Evolutionary conservation across 2,888 invertebrate species (phyloP), one percentile per base, ranked within the genome.

Genomic region (Clistopyga incitator): DNA sequence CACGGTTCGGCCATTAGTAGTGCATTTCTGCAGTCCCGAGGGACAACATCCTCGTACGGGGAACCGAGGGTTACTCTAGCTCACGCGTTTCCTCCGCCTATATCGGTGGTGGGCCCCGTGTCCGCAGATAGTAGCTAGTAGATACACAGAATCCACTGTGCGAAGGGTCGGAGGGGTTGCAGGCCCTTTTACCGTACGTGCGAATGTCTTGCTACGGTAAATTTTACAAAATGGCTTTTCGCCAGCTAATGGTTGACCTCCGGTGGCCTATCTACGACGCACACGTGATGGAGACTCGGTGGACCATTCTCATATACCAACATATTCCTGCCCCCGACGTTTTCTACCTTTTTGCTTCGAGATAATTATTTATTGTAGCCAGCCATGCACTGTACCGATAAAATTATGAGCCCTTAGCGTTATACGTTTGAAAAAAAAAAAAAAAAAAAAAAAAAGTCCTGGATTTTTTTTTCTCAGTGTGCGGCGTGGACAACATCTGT

Each of bases 1-100:
- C 91, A 91, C 85, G 91, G 88, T 91, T 91, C 84, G 87, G 88
- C 91, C 91, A 91, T 91, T 91, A 91, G 90, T 87, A 86, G 88
- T 89, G 89, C 90, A 90, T 90, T 89, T 91, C 90, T 89, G 88
- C 87, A 87, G 88, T 90, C 91, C 88, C 90, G 65, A 74, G 90
- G 88, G 91, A 90, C 80, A 64, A 74, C 71, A 54, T 74, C 77
- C 61, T 29, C 68, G 76, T 79, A 82, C 76, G 68, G 75, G 59
- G 29, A 70, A 79, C 45, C 52, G 59, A 72, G 79, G 78, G 81
- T 20, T 29, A 72, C 54, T 38, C 59, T 72, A 56, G 42, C 80
- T 75, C 52, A 45, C 52, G 54, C 71, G 38, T 25, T 52, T 54
- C 45, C 70, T 64, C 64, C 74, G 75, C 45, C 42, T 56, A 25